Evolutionary conservation across 1,140 invertebrate species (phyloP).

Genomic region (Drosophila ficusphila): DNA sequence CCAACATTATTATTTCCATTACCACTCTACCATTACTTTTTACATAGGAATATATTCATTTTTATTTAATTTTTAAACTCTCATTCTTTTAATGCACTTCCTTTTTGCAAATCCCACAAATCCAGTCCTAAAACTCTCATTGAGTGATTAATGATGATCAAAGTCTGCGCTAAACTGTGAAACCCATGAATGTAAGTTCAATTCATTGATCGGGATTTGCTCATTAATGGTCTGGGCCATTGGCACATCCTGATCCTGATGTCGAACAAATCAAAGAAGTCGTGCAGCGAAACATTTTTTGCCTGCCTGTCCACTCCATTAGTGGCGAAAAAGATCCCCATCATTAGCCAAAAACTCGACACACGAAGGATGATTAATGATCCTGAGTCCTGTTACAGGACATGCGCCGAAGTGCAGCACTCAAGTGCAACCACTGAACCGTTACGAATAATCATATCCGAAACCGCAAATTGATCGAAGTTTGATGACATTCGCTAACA

Average conservation of each 20-base stretch:
- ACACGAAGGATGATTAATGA: conserved; percentile 69
- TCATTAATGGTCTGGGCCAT: conserved; percentile 22
- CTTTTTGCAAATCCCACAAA: conserved; percentile 1
- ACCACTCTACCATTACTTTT: no score
- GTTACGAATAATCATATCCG: conserved; percentile 64
- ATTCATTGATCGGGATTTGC: conserved; percentile 51
- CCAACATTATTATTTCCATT: no score
- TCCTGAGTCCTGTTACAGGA: conserved; percentile 31
- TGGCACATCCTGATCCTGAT: conserved; percentile 22
- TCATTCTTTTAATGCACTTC: not conserved
- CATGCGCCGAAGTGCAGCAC: conserved; percentile 51
- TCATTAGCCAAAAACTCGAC: conserved; percentile 54
- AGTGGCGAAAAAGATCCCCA: conserved; percentile 61
- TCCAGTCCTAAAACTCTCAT: not conserved
- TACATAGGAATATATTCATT: not conserved
- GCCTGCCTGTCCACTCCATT: conserved; percentile 62
- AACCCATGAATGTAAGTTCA: conserved; percentile 37
- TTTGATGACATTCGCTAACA: conserved; percentile 69
- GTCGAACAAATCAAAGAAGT: conserved; percentile 23
- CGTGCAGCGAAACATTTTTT: conserved; percentile 30
- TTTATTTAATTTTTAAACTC: not conserved
- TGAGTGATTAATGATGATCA: conserved; percentile 60
- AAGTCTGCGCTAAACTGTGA: conserved; percentile 33
- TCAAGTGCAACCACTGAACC: conserved; percentile 70
- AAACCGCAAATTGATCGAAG: conserved; percentile 78